Conservation (phyloP, 2,888 invertebrate genomes). For the Caenorhabditis afra region DNA sequence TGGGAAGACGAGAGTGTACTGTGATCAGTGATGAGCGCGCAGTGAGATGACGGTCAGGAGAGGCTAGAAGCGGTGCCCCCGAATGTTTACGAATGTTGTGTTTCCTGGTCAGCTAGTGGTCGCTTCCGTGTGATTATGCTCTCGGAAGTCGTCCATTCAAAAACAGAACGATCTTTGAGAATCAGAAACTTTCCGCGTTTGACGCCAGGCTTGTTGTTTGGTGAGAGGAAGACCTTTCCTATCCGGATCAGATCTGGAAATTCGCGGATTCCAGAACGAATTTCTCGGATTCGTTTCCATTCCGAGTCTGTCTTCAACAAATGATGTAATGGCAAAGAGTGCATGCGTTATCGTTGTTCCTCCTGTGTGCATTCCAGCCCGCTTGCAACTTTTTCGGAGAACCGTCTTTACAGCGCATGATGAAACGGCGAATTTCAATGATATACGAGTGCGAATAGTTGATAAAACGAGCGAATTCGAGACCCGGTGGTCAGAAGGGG, state of each 20-base stretch:
- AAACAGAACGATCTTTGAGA: conserved; percentile 35
- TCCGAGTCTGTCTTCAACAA: neutral
- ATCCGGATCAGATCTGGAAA: neutral
- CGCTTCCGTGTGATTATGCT: conserved; percentile 4
- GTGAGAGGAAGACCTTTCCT: conserved; percentile 31
- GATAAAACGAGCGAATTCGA: conserved; percentile 24
- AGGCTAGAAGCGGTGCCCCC: neutral
- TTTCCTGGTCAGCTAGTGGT: conserved; percentile 23
- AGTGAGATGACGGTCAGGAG: neutral
- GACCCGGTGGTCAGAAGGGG: conserved; percentile 36
- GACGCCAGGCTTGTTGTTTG: conserved; percentile 40
- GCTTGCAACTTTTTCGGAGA: conserved; percentile 37
- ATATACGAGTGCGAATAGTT: conserved; percentile 29
- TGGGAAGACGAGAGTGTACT: conserved; percentile 9
- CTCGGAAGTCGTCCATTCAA: neutral
- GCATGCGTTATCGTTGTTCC: conserved; percentile 27
- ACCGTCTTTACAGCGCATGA: conserved; percentile 38
- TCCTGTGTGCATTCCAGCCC: neutral
- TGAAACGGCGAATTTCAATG: conserved; percentile 48
- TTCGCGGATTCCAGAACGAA: too few relatives aligned
- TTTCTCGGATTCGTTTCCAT: too few relatives aligned
- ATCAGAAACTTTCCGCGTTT: conserved; percentile 28
- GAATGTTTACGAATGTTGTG: conserved; percentile 11
- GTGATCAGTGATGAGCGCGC: conserved; percentile 32
- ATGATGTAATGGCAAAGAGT: conserved; percentile 18